Evolutionary conservation across 2,888 invertebrate species (phyloP).

Genomic region (Drosophila niveifrons): DNA sequence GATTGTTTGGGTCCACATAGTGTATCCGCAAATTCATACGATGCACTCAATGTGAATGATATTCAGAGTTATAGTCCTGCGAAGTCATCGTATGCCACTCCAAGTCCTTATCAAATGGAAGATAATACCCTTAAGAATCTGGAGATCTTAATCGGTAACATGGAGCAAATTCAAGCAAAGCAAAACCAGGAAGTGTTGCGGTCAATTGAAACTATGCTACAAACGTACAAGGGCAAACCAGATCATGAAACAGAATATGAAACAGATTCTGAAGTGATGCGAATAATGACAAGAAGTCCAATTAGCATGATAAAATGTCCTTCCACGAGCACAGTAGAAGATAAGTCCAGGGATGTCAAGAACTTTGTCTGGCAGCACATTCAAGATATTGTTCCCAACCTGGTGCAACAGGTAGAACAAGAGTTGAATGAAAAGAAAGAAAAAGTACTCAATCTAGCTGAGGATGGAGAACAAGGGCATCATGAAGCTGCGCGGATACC

Average conservation of each 20-base stretch:
- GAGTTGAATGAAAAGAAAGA: slow-evolving; percentile 78
- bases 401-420: slow-evolving; percentile 85
- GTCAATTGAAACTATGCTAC: slow-evolving; percentile 83
- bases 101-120: slow-evolving; percentile 70
- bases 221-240: slow-evolving; percentile 73
- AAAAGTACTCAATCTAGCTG: background rate
- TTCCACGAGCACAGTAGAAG: slow-evolving; percentile 29
- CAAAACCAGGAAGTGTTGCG: slow-evolving; percentile 82
- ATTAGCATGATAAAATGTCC: slow-evolving; percentile 71
- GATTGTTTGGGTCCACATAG: slow-evolving; percentile 70
- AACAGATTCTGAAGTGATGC: slow-evolving; percentile 79
- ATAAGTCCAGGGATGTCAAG: slow-evolving; percentile 74
- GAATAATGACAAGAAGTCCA: slow-evolving; percentile 84
- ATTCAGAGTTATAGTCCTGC: slow-evolving; percentile 65
- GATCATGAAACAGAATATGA: slow-evolving; percentile 69
- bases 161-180: slow-evolving; percentile 85
- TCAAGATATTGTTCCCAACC: slow-evolving; percentile 85
- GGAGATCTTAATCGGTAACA: slow-evolving; percentile 85
- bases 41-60: slow-evolving; percentile 58
- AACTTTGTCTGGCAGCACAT: slow-evolving; percentile 85
- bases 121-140: slow-evolving; percentile 84
- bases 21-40: slow-evolving; percentile 64
- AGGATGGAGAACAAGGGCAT: slow-evolving; percentile 5
- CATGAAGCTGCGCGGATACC: slow-evolving; percentile 5
- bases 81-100: slow-evolving; percentile 70